Base-by-base conservation (phyloP, 2,888 invertebrate genomes). In the Uloborus plumipes region DNA sequence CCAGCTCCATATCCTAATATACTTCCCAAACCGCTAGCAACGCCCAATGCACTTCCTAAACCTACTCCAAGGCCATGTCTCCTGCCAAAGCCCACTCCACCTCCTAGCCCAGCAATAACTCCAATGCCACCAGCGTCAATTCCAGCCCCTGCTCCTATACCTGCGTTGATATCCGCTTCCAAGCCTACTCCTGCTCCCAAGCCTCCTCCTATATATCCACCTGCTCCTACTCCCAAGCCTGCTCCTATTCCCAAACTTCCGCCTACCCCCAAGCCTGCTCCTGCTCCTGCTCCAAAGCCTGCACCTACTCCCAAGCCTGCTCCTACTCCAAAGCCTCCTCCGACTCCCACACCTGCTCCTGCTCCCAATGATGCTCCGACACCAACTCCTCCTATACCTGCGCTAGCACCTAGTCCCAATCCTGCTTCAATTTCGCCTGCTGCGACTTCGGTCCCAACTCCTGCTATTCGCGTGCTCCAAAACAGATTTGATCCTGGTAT, bases 151-250 rank as follows among this genome's bases (percentile, higher is more conserved):
- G 61, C 61, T 61, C 26, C 61, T 9, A 61, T 16, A 22, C 70
- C 77, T 22, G 50, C 14, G 22, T 22, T 58, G 9, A 22, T 22
- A 18, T 13, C 20, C 65, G 51, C 71, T 20, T 39, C 72, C 20
- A 78, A 9, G 20, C 72, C 78, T 39, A 79, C 16, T 11, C 72
- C 78, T 22, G 71, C 65, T 14, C 58, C 55, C n/a, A 71, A 22
- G 11, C 50, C 67, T 14, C 39, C 65, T 39, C 61, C 67, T 11
- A 61, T 18, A 26, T 66, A 65, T 15, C 53, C 15, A 26, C 64
- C 73, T 22, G 50, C 14, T 13, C 20, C 65, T 18, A 39, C 71
- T 20, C 51, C 72, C 20, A 78, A 9, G 20, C 72, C 78, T 39
- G 72, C 16, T 11, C 72, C 78, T 22, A 65, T 58, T 14, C 58